Base-by-base conservation (phyloP, 2,797 vertebrate genomes). In the Phrynocephalus forsythii region DNA sequence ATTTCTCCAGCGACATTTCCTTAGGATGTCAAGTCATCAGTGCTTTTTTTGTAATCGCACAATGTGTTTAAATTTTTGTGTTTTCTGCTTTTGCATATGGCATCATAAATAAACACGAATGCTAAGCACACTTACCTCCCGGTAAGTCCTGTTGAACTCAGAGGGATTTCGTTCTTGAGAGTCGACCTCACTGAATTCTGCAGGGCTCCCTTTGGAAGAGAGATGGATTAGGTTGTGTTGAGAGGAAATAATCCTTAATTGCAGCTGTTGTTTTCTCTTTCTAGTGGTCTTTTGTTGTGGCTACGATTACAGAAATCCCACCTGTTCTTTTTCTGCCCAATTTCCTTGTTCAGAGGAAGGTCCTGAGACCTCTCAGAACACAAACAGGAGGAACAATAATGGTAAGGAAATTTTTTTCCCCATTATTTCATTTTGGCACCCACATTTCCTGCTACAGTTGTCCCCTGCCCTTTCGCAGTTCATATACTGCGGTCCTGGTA, bases 381-480 rank as follows among this genome's bases (percentile, higher is more conserved):
- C 99, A 99, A 95, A 99, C 99, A 0, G 98, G 99, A 93, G 99
- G 99, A 89, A 99, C 99, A 38, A 99, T 99, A 91, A 99, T 99
- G 99, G 99, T 99, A 97, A 90, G 95, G 85, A 63, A 66, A 20
- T 24, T 10, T 30, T 56, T 66, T 28, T 33, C n/a, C n/a, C n/a
- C 48, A 44, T 72, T 75, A 48, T 77, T 79, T 78, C 38, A 24
- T 68, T 68, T 13, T 22, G 60, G 22, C 30, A 44, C 84, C 68
- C 50, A 30, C 20, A 2, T 63, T 63, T 44, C 38, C 38, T 44
- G 38, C 38, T 44, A 44, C 38, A 44, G 38, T 44, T 44, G 38
- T 44, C 38, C 38, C 38, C 38, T 3, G 38, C 38, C 38, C 38
- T 44, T 44, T 44, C 4, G 38, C 38, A 44, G 38, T 44, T 44